Evolutionary conservation across 2,113 vertebrate species (phyloP).

Genomic region (Istiophorus platypterus): DNA sequence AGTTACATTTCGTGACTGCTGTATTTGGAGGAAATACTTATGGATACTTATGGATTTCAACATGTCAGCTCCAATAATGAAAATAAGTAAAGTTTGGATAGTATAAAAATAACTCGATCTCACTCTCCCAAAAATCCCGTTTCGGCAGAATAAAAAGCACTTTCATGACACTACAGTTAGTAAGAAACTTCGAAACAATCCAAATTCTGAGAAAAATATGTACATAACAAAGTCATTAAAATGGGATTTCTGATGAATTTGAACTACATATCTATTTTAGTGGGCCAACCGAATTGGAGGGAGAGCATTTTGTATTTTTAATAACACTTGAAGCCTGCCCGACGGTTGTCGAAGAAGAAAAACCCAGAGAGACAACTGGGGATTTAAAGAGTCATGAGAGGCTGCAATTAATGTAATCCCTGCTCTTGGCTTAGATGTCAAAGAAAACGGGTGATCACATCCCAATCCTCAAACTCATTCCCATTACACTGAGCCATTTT

Average conservation of each 20-base stretch:
- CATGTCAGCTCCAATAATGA: slow-evolving; percentile 36
- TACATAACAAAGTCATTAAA: slow-evolving; percentile 24
- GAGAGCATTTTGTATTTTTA: slow-evolving; percentile 33
- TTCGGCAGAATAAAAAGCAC: slow-evolving; percentile 12
- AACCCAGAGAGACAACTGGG: slow-evolving; percentile 40
- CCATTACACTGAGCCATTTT: slow-evolving; percentile 43
- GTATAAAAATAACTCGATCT: slow-evolving; percentile 1
- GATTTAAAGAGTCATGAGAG: slow-evolving; percentile 60
- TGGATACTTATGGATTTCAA: slow-evolving; percentile 35
- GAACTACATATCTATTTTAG: slow-evolving; percentile 12
- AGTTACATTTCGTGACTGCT: slow-evolving; percentile 29
- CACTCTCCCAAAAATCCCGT: not conserved
- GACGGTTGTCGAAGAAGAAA: slow-evolving; percentile 57
- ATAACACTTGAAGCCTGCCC: slow-evolving; percentile 23
- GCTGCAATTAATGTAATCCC: slow-evolving; percentile 71
- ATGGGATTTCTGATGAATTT: slow-evolving; percentile 18
- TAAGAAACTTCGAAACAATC: slow-evolving; percentile 19
- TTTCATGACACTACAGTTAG: not conserved
- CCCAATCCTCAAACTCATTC: slow-evolving; percentile 51
- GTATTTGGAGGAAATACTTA: slow-evolving; percentile 29
- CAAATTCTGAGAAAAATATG: slow-evolving; percentile 32
- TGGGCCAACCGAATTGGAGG: slow-evolving; percentile 12
- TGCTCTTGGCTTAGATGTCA: slow-evolving; percentile 62
- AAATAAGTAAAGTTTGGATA: not conserved
- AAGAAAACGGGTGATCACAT: slow-evolving; percentile 56